Evolutionary conservation across 1,140 invertebrate species (phyloP).

Genomic region (Lysiphlebus fabarum): DNA sequence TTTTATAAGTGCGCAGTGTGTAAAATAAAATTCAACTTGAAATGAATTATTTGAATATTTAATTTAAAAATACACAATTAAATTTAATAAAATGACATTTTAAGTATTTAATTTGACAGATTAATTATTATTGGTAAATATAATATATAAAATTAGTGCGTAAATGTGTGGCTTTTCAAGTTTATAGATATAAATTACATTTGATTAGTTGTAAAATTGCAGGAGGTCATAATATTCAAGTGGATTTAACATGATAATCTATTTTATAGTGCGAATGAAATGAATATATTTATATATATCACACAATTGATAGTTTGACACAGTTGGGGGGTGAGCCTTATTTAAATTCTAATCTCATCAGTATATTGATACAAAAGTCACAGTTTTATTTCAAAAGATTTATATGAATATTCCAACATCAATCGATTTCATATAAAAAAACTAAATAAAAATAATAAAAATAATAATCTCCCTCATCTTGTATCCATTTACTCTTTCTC

Average conservation of each 20-base stretch:
- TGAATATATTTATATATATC: no score
- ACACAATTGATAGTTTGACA: conserved; percentile 26
- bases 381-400: conserved; percentile 48
- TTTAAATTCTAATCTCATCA: conserved; percentile 7
- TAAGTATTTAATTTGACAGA: conserved; percentile 21
- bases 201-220: background rate
- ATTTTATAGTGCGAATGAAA: conserved; percentile 34
- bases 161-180: background rate
- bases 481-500: conserved; percentile 32
- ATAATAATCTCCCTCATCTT: conserved; percentile 15
- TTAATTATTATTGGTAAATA: background rate
- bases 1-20: no score
- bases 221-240: background rate
- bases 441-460: conserved; percentile 1
- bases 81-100: conserved; percentile 19
- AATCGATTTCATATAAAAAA: conserved; percentile 10
- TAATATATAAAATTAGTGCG: conserved; percentile 1
- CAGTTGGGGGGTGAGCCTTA: conserved; percentile 13
- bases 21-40: conserved; percentile 3
- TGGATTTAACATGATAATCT: conserved; percentile 41
- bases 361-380: conserved; percentile 39
- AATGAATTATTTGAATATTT: conserved; percentile 15
- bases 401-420: background rate
- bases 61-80: conserved; percentile 15
- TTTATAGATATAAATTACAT: background rate